A percentile compares a stretch with the other conserved stretches of the same genome.
Evolutionary conservation across 2,888 invertebrate species (phyloP).

Genomic region (Rhaphigaster nebulosa): DNA sequence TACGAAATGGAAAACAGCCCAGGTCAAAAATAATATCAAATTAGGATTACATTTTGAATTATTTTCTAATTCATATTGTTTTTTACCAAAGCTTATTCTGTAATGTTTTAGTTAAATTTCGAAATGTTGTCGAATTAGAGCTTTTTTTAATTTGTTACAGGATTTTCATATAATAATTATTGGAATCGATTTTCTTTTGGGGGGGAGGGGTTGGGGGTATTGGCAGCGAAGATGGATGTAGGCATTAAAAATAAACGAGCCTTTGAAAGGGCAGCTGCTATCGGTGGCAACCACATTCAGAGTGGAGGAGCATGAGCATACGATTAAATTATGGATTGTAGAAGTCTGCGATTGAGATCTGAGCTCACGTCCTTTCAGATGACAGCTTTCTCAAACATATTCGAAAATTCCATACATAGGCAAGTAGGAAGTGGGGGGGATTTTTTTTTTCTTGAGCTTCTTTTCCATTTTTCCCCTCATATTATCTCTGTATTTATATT

Average conservation of each 20-base stretch:
- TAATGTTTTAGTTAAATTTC: too few relatives aligned
- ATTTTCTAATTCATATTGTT: too few relatives aligned
- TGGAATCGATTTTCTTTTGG: not conserved
- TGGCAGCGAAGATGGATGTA: not conserved
- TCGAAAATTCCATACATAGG: slow-evolving; percentile 48
- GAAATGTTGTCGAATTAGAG: too few relatives aligned
- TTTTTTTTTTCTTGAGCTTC: not conserved
- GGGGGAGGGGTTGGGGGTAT: not conserved
- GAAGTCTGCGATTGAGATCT: slow-evolving; percentile 46
- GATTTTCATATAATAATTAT: not conserved
- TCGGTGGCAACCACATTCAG: slow-evolving; percentile 21
- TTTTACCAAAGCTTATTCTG: too few relatives aligned
- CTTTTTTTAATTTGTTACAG: not conserved
- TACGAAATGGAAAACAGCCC: too few relatives aligned
- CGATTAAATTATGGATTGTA: slow-evolving; percentile 49
- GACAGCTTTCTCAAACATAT: slow-evolving; percentile 50
- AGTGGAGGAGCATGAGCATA: not conserved
- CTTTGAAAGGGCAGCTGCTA: not conserved
- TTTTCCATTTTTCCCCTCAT: not conserved
- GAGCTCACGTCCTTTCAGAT: slow-evolving; percentile 48
- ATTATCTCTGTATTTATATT: slow-evolving; percentile 11
- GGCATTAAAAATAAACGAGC: not conserved
- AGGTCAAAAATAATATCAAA: too few relatives aligned
- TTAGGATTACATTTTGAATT: too few relatives aligned
- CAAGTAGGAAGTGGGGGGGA: slow-evolving; percentile 28